Evolutionary conservation across 35 echinoderm and acorn worm genomes (phyloP).

Genomic region (Hemicentrotus pulcherrimus): DNA sequence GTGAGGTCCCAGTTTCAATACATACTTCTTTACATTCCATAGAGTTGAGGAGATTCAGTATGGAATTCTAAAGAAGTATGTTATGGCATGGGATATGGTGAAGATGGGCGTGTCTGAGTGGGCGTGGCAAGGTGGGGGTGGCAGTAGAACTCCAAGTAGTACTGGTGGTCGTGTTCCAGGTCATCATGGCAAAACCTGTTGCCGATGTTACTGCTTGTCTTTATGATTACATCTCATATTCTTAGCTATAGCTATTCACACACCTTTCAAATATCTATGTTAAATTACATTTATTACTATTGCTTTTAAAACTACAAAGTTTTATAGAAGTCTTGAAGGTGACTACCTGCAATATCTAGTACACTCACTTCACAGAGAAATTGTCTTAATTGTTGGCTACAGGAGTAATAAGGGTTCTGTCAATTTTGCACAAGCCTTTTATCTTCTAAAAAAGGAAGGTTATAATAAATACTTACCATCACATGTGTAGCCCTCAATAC

Average conservation of each 20-base stretch:
- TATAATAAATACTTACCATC: neutral
- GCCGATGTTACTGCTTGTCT: neutral
- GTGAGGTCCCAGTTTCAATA: conserved; percentile 79
- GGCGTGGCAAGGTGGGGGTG: neutral
- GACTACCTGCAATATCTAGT: too few species aligned
- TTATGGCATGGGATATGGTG: conserved; percentile 65
- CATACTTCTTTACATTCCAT: conserved; percentile 99
- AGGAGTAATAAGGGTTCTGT: too few species aligned
- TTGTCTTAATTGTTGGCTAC: too few species aligned
- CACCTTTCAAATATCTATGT: too few species aligned
- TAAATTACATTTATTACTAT: neutral
- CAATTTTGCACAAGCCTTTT: too few species aligned
- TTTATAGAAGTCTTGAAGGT: too few species aligned
- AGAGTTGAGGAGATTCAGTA: conserved; percentile 68
- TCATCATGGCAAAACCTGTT: neutral
- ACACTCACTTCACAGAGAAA: too few species aligned
- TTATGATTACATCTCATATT: neutral
- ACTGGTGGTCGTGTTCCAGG: neutral
- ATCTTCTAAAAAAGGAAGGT: neutral
- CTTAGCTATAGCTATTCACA: too few species aligned
- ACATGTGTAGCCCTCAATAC: neutral
- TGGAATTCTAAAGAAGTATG: conserved; percentile 99
- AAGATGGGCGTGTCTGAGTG: neutral
- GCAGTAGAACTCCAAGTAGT: neutral
- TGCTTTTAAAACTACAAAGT: neutral